A percentile compares a stretch with the other conserved stretches of the same genome.
Conservation (phyloP, 2,113 vertebrate genomes). For the Xenopus borealis region DNA sequence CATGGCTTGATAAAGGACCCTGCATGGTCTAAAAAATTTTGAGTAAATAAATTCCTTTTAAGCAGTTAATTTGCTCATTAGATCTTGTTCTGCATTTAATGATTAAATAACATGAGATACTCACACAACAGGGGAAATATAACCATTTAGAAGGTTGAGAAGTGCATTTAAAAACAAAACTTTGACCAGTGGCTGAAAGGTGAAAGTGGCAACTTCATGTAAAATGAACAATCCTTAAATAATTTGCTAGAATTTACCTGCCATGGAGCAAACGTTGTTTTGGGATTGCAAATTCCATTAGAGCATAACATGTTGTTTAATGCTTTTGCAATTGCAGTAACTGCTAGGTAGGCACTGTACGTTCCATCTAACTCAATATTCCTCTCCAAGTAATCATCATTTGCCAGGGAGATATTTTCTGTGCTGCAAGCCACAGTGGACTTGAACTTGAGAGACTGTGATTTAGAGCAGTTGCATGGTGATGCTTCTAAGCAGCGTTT, state of each 20-base stretch:
- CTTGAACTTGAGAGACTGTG: slow-evolving; percentile 26
- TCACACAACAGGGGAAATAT: no score
- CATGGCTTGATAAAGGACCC: no score
- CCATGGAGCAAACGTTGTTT: slow-evolving; percentile 59
- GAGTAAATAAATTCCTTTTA: no score
- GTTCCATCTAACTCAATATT: slow-evolving; percentile 39
- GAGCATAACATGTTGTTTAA: slow-evolving; percentile 56
- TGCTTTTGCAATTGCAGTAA: slow-evolving; percentile 56
- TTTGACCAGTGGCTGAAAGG: no score
- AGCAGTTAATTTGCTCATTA: no score
- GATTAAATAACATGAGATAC: no score
- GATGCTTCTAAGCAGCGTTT: slow-evolving; percentile 36
- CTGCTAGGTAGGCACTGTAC: slow-evolving; percentile 48
- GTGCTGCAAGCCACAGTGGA: slow-evolving; percentile 44
- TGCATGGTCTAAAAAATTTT: no score
- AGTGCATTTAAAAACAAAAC: no score
- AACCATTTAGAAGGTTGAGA: no score
- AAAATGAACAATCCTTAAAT: no score
- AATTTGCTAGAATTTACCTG: slow-evolving; percentile 49
- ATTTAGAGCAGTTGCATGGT: slow-evolving; percentile 36
- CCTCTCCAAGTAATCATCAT: slow-evolving; percentile 50
- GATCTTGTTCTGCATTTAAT: no score
- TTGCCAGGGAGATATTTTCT: slow-evolving; percentile 44
- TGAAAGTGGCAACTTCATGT: no score
- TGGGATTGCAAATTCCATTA: slow-evolving; percentile 53